phyloP scores from a whole-genome alignment of 2,113 vertebrate species.

The Hypanus sabinus region DNA sequence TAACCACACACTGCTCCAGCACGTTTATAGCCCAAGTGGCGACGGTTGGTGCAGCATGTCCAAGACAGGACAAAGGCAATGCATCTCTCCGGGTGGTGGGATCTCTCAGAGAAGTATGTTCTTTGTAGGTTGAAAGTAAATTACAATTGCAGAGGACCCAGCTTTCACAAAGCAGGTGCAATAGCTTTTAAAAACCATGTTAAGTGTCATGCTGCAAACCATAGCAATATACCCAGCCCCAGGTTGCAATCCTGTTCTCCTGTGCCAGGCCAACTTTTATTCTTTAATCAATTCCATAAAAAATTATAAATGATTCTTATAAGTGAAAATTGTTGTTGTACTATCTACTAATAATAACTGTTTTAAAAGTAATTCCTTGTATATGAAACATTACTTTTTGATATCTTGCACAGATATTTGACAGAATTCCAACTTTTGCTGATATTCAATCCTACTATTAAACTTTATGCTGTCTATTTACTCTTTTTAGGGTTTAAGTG shows the following conservation, averaged over 20 bases:
- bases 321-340: neutral
- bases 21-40: too few relatives aligned
- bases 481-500: conserved; percentile 63
- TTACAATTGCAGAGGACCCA: neutral
- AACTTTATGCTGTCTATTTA: conserved; percentile 38
- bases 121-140: neutral
- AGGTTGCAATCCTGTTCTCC: neutral
- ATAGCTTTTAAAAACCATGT: neutral
- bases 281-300: neutral
- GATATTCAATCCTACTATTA: neutral
- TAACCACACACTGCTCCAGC: too few relatives aligned
- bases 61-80: too few relatives aligned
- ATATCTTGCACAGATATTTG: neutral
- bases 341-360: neutral
- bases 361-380: neutral
- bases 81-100: neutral
- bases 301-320: neutral
- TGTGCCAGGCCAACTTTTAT: neutral
- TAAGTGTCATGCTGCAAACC: neutral
- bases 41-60: too few relatives aligned
- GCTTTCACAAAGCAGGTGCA: neutral
- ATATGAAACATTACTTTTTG: neutral
- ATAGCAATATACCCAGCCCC: neutral
- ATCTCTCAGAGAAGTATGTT: too few relatives aligned
- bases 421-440: neutral